These are phyloP conservation scores for Anas bernieri DNA, from an alignment of 2,797 vertebrate genomes.

Conservation along the genomic window DNA sequence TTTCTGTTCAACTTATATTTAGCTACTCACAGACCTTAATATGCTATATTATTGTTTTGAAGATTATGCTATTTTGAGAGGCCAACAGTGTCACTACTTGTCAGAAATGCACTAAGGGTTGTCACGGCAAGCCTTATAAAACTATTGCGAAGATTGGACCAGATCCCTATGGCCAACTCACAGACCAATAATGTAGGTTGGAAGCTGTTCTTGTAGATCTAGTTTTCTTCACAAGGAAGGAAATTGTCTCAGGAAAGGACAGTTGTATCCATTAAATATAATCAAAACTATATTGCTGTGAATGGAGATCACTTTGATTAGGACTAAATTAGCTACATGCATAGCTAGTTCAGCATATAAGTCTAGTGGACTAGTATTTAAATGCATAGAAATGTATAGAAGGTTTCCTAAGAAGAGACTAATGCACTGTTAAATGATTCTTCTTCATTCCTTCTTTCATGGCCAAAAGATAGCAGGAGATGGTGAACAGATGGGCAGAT, in stretches of 20 bases:
- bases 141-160: not conserved
- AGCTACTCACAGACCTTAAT: not conserved
- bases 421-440: not conserved
- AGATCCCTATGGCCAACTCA: not conserved
- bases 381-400: not conserved
- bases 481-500: not conserved
- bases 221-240: not conserved
- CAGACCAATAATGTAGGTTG: not conserved
- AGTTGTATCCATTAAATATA: not conserved
- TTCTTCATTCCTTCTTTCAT: not conserved
- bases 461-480: not conserved
- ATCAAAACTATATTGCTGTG: not conserved
- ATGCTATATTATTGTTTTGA: not conserved
- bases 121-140: not conserved
- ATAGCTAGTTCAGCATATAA: not conserved
- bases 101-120: not conserved
- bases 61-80: not conserved
- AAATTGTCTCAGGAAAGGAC: not conserved
- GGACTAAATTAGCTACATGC: not conserved
- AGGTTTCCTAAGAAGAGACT: not conserved
- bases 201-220: not conserved
- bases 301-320: not conserved
- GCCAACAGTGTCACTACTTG: not conserved
- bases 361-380: not conserved
- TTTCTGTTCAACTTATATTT: not conserved